These are phyloP conservation scores for Ischnus inquisitorius DNA, from an alignment of 2,888 invertebrate species.

Conservation along the genomic window DNA sequence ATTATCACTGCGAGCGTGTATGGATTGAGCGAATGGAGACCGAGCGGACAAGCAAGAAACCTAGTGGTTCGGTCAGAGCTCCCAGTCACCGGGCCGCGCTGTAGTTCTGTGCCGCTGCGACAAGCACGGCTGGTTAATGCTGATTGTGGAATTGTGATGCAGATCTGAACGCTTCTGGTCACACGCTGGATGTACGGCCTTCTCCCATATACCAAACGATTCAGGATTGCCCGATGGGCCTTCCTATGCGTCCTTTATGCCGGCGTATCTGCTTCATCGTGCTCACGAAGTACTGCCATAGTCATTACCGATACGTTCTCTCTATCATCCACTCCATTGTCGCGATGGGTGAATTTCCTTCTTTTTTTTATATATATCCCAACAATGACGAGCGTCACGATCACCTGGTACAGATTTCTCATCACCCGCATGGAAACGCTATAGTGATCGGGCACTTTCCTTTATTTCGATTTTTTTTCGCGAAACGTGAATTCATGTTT, in stretches of 20 bases:
- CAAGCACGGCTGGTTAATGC: slow-evolving; percentile 77
- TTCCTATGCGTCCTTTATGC: slow-evolving; percentile 49
- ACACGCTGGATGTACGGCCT: slow-evolving; percentile 46
- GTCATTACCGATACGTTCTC: slow-evolving; percentile 42
- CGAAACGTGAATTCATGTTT: too few species aligned
- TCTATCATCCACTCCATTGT: slow-evolving; percentile 58
- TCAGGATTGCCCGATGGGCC: slow-evolving; percentile 41
- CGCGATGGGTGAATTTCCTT: neutral
- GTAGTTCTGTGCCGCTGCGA: slow-evolving; percentile 48
- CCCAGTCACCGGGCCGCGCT: slow-evolving; percentile 23
- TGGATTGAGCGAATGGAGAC: slow-evolving; percentile 47
- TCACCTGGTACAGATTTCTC: slow-evolving; percentile 44
- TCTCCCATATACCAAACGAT: slow-evolving; percentile 33
- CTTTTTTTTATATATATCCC: slow-evolving; percentile 29
- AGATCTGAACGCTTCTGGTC: slow-evolving; percentile 73
- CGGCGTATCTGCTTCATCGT: slow-evolving; percentile 40
- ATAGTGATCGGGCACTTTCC: neutral
- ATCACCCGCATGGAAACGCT: slow-evolving; percentile 38
- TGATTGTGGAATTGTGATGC: slow-evolving; percentile 81
- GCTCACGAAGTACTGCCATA: slow-evolving; percentile 45
- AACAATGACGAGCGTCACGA: slow-evolving; percentile 56
- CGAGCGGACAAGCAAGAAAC: slow-evolving; percentile 25
- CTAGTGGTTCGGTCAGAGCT: slow-evolving; percentile 56
- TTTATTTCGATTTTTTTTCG: neutral
- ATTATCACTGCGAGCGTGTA: slow-evolving; percentile 77